Base-by-base conservation (phyloP, 2,888 invertebrate species). In the Limnephilus rhombicus region DNA sequence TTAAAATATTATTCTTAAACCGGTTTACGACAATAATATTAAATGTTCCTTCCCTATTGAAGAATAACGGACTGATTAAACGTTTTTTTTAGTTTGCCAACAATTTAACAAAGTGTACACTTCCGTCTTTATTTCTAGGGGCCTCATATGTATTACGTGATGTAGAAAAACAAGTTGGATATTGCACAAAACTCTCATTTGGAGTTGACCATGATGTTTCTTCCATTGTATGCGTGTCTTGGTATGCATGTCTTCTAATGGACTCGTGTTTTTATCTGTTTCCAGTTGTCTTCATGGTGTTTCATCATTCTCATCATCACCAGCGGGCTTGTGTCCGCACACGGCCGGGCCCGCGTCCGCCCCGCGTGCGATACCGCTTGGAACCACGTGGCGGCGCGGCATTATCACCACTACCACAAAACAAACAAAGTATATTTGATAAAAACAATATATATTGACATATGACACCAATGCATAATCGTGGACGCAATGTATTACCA, bases 381-480 rank as follows among this genome's bases (percentile, higher is more conserved):
- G 45, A 86, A 86, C 68, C 68, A 24, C 24, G 68, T 68, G 68
- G 68, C 24, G 68, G 68, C 68, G 24, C 68, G 68, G 24, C 24
- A 68, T 86, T 49, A 86, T 86, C 41, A 86, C 37, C 18, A 83
- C 68, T 68, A 68, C 68, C 83, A 83, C 41, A 83, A 41, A 45
- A 86, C 45, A 85, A 85, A 85, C 24, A 86, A 45, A 86, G 86
- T 86, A 86, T 86, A 86, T 86, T 86, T 86, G 45, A 86, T 68
- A 68, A 68, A 68, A 68, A 68, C 68, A 86, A 86, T 68, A 68
- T 68, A 68, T 86, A 86, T 45, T 86, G 85, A 91, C 68, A 37
- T 90, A 92, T 90, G 92, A 92, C 92, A 92, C 92, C 92, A 92
- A 92, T 92, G 81, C 88, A 90, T 92, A 45, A 88, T 90, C 92